Conservation (phyloP, 2,797 vertebrate genomes). For the Acipenser transmontanus region DNA sequence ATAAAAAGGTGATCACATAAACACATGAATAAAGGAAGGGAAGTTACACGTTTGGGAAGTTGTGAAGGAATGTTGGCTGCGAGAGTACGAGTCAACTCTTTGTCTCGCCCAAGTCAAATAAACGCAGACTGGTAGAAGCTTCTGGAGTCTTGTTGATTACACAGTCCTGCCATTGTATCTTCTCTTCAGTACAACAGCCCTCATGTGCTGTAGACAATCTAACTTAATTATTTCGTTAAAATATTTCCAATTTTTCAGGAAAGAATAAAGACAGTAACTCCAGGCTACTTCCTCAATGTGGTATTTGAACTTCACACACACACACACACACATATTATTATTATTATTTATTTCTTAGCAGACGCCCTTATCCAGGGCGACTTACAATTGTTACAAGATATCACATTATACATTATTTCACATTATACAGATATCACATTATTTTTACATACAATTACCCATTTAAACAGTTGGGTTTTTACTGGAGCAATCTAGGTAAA, state of each 20-base stretch:
- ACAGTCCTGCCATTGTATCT: constrained; percentile 38
- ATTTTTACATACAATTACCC: no score
- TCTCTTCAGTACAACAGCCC: constrained; percentile 15
- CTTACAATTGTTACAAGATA: no score
- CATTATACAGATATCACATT: no score
- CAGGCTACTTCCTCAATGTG: constrained; percentile 44
- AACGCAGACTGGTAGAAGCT: constrained; percentile 27
- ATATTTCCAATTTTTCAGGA: constrained; percentile 34
- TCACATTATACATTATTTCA: no score
- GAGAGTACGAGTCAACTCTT: neutral
- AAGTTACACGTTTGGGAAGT: no score
- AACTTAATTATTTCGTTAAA: constrained; percentile 37
- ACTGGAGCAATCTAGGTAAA: neutral
- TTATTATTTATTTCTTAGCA: neutral
- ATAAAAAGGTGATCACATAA: no score
- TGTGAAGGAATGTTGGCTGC: no score
- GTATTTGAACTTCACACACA: constrained; percentile 14
- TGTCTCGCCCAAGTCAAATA: constrained; percentile 29
- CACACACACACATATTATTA: neutral
- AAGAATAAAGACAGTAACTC: constrained; percentile 43
- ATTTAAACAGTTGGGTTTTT: no score
- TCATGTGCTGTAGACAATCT: constrained; percentile 30
- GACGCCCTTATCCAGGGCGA: no score
- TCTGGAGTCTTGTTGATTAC: constrained; percentile 34
- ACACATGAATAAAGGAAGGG: no score